Evolutionary conservation across 1,140 invertebrate genomes (phyloP).

Genomic region (Pachyrhynchus sulphureomaculatus): DNA sequence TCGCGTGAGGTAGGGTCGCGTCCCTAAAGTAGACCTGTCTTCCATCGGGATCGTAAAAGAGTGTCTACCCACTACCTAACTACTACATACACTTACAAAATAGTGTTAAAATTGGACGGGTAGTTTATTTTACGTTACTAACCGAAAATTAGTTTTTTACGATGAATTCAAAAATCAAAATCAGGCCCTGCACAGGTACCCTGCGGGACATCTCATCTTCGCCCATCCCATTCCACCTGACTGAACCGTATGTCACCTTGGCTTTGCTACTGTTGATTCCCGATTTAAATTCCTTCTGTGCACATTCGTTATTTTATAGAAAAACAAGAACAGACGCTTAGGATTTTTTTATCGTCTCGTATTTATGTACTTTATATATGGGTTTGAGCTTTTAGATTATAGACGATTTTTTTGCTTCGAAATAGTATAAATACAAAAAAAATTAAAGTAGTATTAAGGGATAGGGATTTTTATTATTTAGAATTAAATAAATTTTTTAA

Average conservation of each 20-base stretch:
- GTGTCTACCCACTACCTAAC: neutral
- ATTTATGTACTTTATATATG: neutral
- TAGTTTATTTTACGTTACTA: no score
- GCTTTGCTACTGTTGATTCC: constrained; percentile 48
- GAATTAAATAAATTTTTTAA: no score
- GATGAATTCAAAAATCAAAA: neutral
- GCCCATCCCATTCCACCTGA: constrained; percentile 44
- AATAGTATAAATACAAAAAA: no score
- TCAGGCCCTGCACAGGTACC: neutral
- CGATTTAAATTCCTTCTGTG: constrained; percentile 48
- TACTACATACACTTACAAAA: neutral
- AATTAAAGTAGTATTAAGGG: no score
- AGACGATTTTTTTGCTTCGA: no score
- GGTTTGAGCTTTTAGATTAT: no score
- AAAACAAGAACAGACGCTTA: constrained; percentile 38
- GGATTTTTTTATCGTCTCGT: neutral
- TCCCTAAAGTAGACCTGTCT: no score
- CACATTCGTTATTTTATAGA: constrained; percentile 38
- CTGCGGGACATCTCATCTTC: constrained; percentile 20
- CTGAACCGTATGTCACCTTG: constrained; percentile 44
- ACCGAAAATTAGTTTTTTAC: no score
- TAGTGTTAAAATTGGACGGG: neutral
- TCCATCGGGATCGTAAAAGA: no score
- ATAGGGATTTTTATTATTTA: no score
- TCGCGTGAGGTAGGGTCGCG: no score